Conservation (phyloP, 2,113 vertebrate genomes). For the Myotis davidii region DNA sequence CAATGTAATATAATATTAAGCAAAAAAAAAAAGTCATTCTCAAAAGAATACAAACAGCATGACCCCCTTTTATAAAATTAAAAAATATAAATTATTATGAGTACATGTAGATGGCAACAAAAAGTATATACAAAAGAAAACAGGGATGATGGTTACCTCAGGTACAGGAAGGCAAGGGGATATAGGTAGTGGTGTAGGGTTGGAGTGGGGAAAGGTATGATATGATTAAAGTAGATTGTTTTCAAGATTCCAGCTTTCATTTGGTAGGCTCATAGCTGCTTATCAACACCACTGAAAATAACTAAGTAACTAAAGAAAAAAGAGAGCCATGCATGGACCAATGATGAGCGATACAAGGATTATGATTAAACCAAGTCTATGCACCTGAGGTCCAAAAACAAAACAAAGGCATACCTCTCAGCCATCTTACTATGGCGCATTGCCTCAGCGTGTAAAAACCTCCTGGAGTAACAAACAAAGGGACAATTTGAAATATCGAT, state of each 20-base stretch:
- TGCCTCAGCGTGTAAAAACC: constrained; percentile 82
- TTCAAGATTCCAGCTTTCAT: constrained; percentile 73
- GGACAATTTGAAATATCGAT: constrained; percentile 79
- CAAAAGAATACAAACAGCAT: constrained; percentile 73
- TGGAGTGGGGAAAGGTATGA: not conserved
- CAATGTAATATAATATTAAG: constrained; percentile 64
- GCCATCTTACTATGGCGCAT: constrained; percentile 82
- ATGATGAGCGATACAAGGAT: constrained; percentile 78
- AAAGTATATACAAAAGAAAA: constrained; percentile 71
- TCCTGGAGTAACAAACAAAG: constrained; percentile 82
- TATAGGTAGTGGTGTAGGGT: not conserved
- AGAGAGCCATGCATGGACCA: constrained; percentile 82
- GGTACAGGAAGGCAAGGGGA: constrained; percentile 50
- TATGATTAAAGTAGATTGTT: constrained; percentile 70
- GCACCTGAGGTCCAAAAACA: constrained; percentile 80
- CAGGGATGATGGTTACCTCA: constrained; percentile 64
- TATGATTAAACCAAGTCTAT: constrained; percentile 80
- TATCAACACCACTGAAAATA: constrained; percentile 73
- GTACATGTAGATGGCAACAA: constrained; percentile 75
- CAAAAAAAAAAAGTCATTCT: constrained; percentile 67
- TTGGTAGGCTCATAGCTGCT: constrained; percentile 76
- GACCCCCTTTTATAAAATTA: constrained; percentile 70
- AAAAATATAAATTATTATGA: constrained; percentile 69
- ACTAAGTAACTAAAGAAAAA: constrained; percentile 75
- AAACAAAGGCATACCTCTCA: constrained; percentile 82